phyloP scores from a whole-genome alignment of 1,140 invertebrate species.

The Drosophila arizonae region DNA sequence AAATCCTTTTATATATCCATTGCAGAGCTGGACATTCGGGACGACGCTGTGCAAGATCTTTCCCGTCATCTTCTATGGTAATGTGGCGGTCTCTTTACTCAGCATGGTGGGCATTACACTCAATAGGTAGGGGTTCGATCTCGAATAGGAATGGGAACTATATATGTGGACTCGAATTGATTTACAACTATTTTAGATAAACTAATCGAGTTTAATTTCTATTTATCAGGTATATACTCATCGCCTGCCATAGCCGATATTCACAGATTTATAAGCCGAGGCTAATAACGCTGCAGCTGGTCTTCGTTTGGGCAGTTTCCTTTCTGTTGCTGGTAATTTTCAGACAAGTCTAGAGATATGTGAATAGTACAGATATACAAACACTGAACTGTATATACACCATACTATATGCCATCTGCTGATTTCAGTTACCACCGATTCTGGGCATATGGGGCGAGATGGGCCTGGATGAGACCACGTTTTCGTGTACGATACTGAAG shows the following conservation, averaged over 20 bases:
- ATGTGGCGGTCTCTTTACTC: slow-evolving; percentile 92
- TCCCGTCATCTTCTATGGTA: slow-evolving; percentile 94
- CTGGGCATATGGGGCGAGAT: slow-evolving; percentile 92
- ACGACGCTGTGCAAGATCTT: slow-evolving; percentile 91
- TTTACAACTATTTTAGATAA: no score
- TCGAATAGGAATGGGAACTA: no score
- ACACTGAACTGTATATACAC: no score
- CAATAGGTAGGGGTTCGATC: slow-evolving; percentile 87
- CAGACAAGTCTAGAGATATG: neutral
- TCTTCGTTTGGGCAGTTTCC: slow-evolving; percentile 89
- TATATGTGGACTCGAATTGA: neutral
- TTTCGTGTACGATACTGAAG: slow-evolving; percentile 93
- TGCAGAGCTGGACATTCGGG: slow-evolving; percentile 89
- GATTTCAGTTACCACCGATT: slow-evolving; percentile 88
- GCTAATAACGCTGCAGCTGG: slow-evolving; percentile 89
- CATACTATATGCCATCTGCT: neutral
- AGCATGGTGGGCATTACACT: slow-evolving; percentile 95
- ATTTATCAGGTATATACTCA: slow-evolving; percentile 89
- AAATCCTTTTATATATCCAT: neutral
- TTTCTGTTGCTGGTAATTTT: slow-evolving; percentile 86
- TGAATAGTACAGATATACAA: neutral
- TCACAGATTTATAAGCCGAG: slow-evolving; percentile 88
- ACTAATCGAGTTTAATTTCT: neutral
- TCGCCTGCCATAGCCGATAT: slow-evolving; percentile 90
- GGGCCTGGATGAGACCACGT: slow-evolving; percentile 89